These are phyloP conservation scores for Poecilia gillii DNA, from an alignment of 2,797 vertebrate genomes.

Conservation along the genomic window DNA sequence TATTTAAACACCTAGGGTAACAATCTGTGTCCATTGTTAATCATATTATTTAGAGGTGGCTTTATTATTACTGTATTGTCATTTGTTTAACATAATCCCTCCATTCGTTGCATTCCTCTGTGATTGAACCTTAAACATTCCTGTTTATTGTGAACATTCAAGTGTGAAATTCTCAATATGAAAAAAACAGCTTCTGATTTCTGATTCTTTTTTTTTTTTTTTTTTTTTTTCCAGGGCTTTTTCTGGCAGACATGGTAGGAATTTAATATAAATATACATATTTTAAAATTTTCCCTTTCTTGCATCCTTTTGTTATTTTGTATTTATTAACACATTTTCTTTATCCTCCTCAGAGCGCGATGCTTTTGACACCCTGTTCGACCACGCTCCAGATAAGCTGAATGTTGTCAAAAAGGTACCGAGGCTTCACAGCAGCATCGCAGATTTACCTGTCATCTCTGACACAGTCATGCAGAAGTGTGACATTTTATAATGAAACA, in stretches of 20 bases:
- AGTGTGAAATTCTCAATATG: slow-evolving; percentile 50
- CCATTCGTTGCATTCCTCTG: slow-evolving; percentile 64
- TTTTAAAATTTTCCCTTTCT: not conserved
- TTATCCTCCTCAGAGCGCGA: slow-evolving; percentile 86
- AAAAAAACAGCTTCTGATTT: not conserved
- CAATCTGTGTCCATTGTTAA: slow-evolving; percentile 52
- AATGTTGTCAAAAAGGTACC: slow-evolving; percentile 97
- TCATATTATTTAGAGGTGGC: slow-evolving; percentile 57
- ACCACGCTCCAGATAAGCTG: slow-evolving; percentile 97
- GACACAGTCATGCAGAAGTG: not conserved
- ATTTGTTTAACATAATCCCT: slow-evolving; percentile 49
- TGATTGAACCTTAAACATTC: slow-evolving; percentile 45
- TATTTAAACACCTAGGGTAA: slow-evolving; percentile 52
- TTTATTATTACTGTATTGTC: slow-evolving; percentile 51
- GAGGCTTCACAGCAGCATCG: not conserved
- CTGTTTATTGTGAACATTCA: slow-evolving; percentile 31
- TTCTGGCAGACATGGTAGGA: slow-evolving; percentile 91
- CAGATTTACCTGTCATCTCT: not conserved
- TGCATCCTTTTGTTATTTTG: not conserved
- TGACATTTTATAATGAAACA: slow-evolving; percentile 4
- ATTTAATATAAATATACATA: not conserved
- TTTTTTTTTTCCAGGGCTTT: slow-evolving; percentile 83
- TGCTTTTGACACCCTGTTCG: slow-evolving; percentile 96
- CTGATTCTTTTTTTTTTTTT: slow-evolving; percentile 4
- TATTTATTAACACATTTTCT: slow-evolving; percentile 9